Conservation (phyloP, 1,140 invertebrate genomes). For the Eciton burchellii region DNA sequence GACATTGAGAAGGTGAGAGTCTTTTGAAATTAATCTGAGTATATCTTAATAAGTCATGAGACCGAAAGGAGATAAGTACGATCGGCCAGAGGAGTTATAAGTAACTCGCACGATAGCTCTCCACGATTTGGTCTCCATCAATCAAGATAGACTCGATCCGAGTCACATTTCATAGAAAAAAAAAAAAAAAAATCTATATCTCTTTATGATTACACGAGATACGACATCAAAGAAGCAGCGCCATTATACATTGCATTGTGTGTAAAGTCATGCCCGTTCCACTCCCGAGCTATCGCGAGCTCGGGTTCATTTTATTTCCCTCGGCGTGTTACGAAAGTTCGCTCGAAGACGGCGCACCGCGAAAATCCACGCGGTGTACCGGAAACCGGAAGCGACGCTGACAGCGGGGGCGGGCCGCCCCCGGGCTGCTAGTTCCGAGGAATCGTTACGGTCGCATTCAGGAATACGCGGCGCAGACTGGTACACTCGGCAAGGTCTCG, state of each 20-base stretch:
- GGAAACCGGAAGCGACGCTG: constrained; percentile 51
- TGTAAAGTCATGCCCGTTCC: neutral
- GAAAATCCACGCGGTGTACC: constrained; percentile 54
- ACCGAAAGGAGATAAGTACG: too few relatives aligned
- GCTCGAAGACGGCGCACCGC: constrained; percentile 5
- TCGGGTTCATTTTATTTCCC: constrained; percentile 45
- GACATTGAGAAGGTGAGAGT: too few relatives aligned
- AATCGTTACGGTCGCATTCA: constrained; percentile 66
- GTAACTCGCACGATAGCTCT: too few relatives aligned
- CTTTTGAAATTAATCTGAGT: too few relatives aligned
- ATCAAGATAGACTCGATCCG: too few relatives aligned
- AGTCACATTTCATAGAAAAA: too few relatives aligned
- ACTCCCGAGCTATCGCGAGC: constrained; percentile 9
- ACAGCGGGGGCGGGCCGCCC: neutral
- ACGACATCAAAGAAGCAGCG: neutral
- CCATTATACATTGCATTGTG: neutral
- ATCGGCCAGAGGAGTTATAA: too few relatives aligned
- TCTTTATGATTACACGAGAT: neutral
- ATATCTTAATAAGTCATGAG: too few relatives aligned
- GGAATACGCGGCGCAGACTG: constrained; percentile 53
- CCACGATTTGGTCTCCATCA: too few relatives aligned
- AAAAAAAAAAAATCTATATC: too few relatives aligned
- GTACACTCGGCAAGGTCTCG: constrained; percentile 21
- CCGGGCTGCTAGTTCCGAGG: constrained; percentile 13
- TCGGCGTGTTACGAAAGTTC: constrained; percentile 44